Evolutionary conservation across 1,140 invertebrate species (phyloP).

Genomic region (Cylas formicarius): DNA sequence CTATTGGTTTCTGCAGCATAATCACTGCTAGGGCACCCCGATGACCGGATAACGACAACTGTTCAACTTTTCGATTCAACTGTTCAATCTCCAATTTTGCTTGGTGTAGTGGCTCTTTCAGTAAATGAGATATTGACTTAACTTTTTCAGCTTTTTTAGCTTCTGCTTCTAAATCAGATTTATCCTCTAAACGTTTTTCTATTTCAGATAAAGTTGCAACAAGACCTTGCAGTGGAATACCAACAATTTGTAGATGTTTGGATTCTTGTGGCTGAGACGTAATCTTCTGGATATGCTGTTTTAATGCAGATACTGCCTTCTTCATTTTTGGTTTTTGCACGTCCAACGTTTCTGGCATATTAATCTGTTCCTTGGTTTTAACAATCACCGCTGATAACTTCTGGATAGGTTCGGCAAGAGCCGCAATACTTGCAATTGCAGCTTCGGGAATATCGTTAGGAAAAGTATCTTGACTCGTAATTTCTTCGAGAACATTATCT

Average conservation of each 20-base stretch:
- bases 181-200: slow-evolving; percentile 9
- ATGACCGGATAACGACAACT: too few relatives aligned
- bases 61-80: not conserved
- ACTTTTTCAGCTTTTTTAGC: not conserved
- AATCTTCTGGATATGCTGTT: not conserved
- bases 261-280: not conserved
- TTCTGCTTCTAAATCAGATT: not conserved
- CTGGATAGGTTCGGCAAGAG: slow-evolving; percentile 14
- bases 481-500: not conserved
- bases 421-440: slow-evolving; percentile 5
- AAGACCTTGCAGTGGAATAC: not conserved
- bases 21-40: not conserved
- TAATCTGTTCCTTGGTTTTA: slow-evolving; percentile 8
- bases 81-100: slow-evolving; percentile 1
- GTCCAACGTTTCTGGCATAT: slow-evolving; percentile 15
- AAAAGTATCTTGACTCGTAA: not conserved
- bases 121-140: slow-evolving; percentile 2
- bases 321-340: slow-evolving; percentile 15
- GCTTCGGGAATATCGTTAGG: slow-evolving; percentile 5
- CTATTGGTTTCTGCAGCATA: not conserved
- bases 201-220: slow-evolving; percentile 3
- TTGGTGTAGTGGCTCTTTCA: slow-evolving; percentile 4
- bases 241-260: not conserved
- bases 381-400: slow-evolving; percentile 17
- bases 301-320: slow-evolving; percentile 2